phyloP scores from a whole-genome alignment of 35 echinoderm and acorn worm species.

The Apostichopus japonicus region DNA sequence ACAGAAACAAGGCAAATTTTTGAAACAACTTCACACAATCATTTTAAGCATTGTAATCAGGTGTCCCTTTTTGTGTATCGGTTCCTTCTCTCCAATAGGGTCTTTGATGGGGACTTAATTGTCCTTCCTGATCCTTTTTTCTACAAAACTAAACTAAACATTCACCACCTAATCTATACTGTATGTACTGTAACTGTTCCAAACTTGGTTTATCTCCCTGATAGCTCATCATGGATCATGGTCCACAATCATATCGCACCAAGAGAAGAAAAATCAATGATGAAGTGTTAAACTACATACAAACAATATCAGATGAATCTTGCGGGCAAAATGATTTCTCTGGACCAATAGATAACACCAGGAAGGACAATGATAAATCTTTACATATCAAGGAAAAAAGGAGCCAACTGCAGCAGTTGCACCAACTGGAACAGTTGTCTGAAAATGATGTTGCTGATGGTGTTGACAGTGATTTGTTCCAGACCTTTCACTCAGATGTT shows the following conservation, averaged over 20 bases:
- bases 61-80: too few relatives aligned
- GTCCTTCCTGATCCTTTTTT: too few relatives aligned
- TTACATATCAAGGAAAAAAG: neutral
- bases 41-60: too few relatives aligned
- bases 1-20: too few relatives aligned
- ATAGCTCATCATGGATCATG: too few relatives aligned
- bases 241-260: neutral
- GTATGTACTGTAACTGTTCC: too few relatives aligned
- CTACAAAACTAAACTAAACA: too few relatives aligned
- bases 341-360: neutral
- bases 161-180: too few relatives aligned
- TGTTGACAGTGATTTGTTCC: neutral
- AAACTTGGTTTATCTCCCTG: too few relatives aligned
- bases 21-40: too few relatives aligned
- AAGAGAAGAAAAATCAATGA: constrained; percentile 7
- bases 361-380: neutral
- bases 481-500: neutral
- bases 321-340: neutral
- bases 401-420: neutral
- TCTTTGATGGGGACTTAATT: too few relatives aligned
- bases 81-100: too few relatives aligned
- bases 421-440: neutral
- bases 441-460: neutral
- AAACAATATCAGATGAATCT: constrained; percentile 12
- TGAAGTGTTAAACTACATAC: neutral